Base-by-base conservation (phyloP, 2,888 invertebrate species). In the Brenthis ino region DNA sequence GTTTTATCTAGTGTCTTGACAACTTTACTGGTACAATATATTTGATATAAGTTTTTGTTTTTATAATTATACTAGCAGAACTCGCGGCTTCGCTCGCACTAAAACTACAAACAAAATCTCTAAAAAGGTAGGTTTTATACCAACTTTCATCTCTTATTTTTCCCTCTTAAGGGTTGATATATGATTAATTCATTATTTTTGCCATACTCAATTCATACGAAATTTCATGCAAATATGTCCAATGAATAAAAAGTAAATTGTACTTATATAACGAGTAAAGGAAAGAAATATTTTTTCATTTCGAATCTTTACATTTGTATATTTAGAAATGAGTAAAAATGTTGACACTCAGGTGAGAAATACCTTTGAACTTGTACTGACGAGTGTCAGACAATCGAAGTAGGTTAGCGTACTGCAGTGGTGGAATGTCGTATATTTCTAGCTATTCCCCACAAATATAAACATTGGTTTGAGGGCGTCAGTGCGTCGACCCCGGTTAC, bases 401-500 rank as follows among this genome's bases (percentile, higher is more conserved):
- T 75, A 66, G 75, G 75, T 72, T 72, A 70, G 72, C 67, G 71
- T 70, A 67, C 63, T 70, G 68, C 72, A 73, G 75, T 77, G 75
- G 77, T 77, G 77, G 50, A 33, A 60, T 13, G 60, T 50, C 37
- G 37, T 12, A 71, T 80, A 80, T 80, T 79, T 78, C 75, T 74
- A 78, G 77, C 76, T 71, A 77, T 78, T 77, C 79, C 72, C 75
- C 74, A 63, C 77, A 75, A 80, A 81, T 80, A 82, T 79, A 83
- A 82, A 84, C 79, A 80, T 75, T 76, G 72, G 71, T 76, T 75
- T 76, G 75, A 76, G 78, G 77, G 77, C 77, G 74, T n/a, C 73
- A 74, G 88, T 80, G 79, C 84, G 74, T 78, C 76, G 82, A 85
- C 84, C 85, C 77, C 79, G 72, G 61, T 61, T 71, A 60, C 60